phyloP scores from a whole-genome alignment of 1,140 invertebrate species.

The Periplaneta americana region DNA sequence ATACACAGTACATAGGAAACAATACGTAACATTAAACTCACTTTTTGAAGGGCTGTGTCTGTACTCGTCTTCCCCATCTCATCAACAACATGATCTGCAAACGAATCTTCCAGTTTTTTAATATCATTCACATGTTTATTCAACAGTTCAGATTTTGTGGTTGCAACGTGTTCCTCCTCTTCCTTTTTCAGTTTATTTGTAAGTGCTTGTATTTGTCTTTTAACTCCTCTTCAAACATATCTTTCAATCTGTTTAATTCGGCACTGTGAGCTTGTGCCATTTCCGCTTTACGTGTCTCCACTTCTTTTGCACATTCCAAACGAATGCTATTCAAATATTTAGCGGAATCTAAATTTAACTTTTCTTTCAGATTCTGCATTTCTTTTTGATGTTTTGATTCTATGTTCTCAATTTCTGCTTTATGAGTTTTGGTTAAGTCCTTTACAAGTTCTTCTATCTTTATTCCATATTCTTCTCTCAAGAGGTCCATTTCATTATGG shows the following conservation, averaged over 20 bases:
- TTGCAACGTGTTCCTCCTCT: slow-evolving; percentile 10
- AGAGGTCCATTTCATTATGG: slow-evolving; percentile 30
- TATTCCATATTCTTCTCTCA: slow-evolving; percentile 38
- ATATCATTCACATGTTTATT: slow-evolving; percentile 9
- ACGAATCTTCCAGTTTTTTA: slow-evolving; percentile 10
- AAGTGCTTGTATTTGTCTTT: background rate
- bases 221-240: background rate
- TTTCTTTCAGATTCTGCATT: slow-evolving; percentile 16
- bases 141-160: slow-evolving; percentile 4
- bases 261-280: background rate
- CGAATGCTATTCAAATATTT: background rate
- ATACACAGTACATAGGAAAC: too few relatives aligned
- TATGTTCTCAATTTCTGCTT: slow-evolving; percentile 13
- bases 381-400: slow-evolving; percentile 18
- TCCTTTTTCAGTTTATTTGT: background rate
- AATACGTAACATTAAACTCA: background rate
- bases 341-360: background rate
- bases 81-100: too few relatives aligned
- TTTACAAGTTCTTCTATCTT: slow-evolving; percentile 37
- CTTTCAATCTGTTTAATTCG: background rate
- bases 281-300: background rate
- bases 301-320: background rate
- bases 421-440: background rate
- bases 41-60: background rate
- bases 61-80: background rate